Base-by-base conservation (phyloP, 2,113 vertebrate genomes). In the Chunga burmeisteri region DNA sequence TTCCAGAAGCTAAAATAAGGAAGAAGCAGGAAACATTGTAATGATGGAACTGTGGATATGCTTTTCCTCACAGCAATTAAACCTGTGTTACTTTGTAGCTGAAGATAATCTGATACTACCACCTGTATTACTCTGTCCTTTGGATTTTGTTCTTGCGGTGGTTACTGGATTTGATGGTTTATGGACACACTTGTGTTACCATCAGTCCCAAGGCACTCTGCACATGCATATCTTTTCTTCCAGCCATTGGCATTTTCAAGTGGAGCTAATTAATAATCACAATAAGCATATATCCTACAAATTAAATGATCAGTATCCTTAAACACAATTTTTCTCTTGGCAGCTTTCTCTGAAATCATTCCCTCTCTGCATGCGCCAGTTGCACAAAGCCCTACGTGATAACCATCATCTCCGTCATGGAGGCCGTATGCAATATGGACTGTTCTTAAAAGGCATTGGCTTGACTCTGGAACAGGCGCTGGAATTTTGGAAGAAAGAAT, bases 401-500 rank as follows among this genome's bases (percentile, higher is more conserved):
- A 98, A 96, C 95, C 99, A 99, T 92, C 99, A 99, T 74, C 99
- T 99, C 38, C 99, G 99, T 0, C 99, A 99, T 0, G 99, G 99
- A 0, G 99, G 99, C 21, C 99, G 99, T 3, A 99, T 99, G 99
- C 99, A 99, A 56, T 99, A 99, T 0, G 99, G 99, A 4, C 99
- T 99, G 55, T 99, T 99, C 97, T 98, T 99, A 17, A 99, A 99
- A 88, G 99, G 99, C 81, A 99, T 99, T 5, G 99, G 99, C 77
- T 97, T 99, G 52, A 99, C 99, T 8, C 91, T 99, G 95, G 99
- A 99, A 22, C 99, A 99, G 96, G 99, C 99, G 0, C 93, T 99
- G 96, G 99, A 99, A 83, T 99, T 99, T 89, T 99, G 99, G 99
- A 99, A 99, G 97, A 98, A 98, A 2, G 99, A 99, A 95, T 99